Evolutionary conservation across 2,113 vertebrate genomes (phyloP), one percentile per base, ranked within the genome.

Genomic region (Forbesichthys agassizii): DNA sequence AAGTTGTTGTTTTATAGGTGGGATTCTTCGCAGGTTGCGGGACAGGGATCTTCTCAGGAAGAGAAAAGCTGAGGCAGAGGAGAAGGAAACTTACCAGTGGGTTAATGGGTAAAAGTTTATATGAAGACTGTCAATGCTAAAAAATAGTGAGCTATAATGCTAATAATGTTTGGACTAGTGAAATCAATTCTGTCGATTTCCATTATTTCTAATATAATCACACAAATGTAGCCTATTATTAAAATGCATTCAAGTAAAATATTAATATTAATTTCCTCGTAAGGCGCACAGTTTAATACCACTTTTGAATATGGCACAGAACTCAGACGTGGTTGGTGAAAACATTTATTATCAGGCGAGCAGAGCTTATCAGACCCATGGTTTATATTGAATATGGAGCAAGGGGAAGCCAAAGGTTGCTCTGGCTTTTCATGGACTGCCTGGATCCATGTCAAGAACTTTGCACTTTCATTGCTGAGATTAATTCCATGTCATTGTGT

Each of bases 31-130:
- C 11, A 85, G 89, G 66, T 65, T 99, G 85, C 88, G 97, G 76
- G 95, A 97, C 85, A 93, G 96, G 76, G 92, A 95, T 18, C 78
- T 95, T 64, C 94, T 98, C 69, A 94, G 83, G 68, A 98, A 95
- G 84, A 96, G 94, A 81, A 97, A 89, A 85, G 94, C 92, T 0
- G 95, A 97, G 90, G 93, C 91, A 0, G 86, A 93, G 61, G 93
- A 95, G 67, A 96, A 94, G 86, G 91, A 95, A 5, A 93, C 90
- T 55, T 69, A 87, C 73, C 93, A 95, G 82, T 96, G 95, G 95
- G 80, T 94, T 86, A 82, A 89, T 58, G 92, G 94, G 96, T 98
- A 97, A 90, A 89, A 85, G 74, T 84, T 65, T 69, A 10, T 13
- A 72, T 61, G 63, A 70, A 5, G n/a, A 66, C 52, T 64, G 59